A percentile compares a stretch with the other conserved stretches of the same genome.
These are phyloP conservation scores for Cerastis rubricosa DNA, from an alignment of 2,888 invertebrate genomes.

Conservation along the genomic window DNA sequence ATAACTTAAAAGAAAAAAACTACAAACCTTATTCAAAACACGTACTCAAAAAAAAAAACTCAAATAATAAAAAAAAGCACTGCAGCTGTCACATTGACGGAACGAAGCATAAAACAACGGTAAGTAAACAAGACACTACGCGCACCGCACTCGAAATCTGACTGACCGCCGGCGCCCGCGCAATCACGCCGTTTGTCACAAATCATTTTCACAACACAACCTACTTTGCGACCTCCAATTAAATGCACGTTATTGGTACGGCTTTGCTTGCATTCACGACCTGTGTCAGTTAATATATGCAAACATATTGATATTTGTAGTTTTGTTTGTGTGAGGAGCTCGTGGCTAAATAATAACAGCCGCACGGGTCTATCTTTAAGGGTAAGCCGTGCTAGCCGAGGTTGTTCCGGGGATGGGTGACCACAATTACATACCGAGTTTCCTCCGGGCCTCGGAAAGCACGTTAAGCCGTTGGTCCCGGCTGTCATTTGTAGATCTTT, in stretches of 20 bases:
- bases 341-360: background rate
- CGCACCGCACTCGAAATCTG: slow-evolving; percentile 58
- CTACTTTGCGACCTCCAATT: slow-evolving; percentile 63
- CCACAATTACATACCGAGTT: too few relatives aligned
- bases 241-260: slow-evolving; percentile 41
- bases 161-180: slow-evolving; percentile 60
- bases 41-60: background rate
- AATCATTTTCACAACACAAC: slow-evolving; percentile 67
- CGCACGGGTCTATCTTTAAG: too few relatives aligned
- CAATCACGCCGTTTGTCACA: slow-evolving; percentile 61
- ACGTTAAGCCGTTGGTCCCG: too few relatives aligned
- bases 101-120: slow-evolving; percentile 17
- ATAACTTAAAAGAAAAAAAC: background rate
- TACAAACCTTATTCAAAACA: slow-evolving; percentile 46
- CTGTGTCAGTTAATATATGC: background rate
- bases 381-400: background rate
- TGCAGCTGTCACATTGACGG: slow-evolving; percentile 38
- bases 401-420: background rate
- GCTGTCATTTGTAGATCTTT: background rate
- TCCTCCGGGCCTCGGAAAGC: too few relatives aligned
- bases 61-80: slow-evolving; percentile 30
- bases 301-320: background rate
- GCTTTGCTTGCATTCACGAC: slow-evolving; percentile 23
- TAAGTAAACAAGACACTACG: slow-evolving; percentile 49
- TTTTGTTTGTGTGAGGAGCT: too few relatives aligned